phyloP scores from a whole-genome alignment of 2,797 vertebrate genomes.

The Paguma larvata region DNA sequence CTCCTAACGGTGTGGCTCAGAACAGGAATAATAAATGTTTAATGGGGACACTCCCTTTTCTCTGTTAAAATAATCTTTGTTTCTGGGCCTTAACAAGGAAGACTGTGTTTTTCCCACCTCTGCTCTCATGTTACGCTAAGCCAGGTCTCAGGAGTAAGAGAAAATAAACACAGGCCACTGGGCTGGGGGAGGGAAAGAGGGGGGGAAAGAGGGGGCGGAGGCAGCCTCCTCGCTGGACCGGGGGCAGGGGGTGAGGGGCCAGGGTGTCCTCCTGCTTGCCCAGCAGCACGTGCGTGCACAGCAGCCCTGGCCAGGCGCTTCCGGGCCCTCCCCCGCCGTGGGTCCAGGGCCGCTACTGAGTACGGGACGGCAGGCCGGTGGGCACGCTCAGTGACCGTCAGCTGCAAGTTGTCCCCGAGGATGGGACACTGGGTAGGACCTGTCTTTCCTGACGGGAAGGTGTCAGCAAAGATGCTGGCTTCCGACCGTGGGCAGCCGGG shows the following conservation, averaged over 20 bases:
- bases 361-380: accelerated
- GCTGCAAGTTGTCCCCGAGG: not conserved
- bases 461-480: not conserved
- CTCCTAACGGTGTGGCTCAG: conserved; percentile 1
- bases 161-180: not conserved
- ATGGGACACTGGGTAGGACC: accelerated
- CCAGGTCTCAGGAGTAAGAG: not conserved
- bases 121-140: not conserved
- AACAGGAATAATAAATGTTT: conserved; percentile 44
- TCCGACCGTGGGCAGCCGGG: not conserved
- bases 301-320: not conserved
- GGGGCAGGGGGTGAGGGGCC: not conserved
- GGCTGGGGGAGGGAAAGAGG: not conserved
- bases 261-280: too few relatives aligned
- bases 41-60: conserved; percentile 1
- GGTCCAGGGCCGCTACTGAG: not conserved
- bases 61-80: conserved; percentile 57
- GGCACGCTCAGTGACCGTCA: too few relatives aligned
- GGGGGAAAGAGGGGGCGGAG: not conserved
- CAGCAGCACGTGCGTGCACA: accelerated
- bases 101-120: not conserved
- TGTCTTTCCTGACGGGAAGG: accelerated
- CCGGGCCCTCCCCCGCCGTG: accelerated
- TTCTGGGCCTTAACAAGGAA: conserved; percentile 9
- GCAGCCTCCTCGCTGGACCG: not conserved